These are phyloP conservation scores for Tor tambroides DNA, from an alignment of 2,113 vertebrate species.

Conservation along the genomic window DNA sequence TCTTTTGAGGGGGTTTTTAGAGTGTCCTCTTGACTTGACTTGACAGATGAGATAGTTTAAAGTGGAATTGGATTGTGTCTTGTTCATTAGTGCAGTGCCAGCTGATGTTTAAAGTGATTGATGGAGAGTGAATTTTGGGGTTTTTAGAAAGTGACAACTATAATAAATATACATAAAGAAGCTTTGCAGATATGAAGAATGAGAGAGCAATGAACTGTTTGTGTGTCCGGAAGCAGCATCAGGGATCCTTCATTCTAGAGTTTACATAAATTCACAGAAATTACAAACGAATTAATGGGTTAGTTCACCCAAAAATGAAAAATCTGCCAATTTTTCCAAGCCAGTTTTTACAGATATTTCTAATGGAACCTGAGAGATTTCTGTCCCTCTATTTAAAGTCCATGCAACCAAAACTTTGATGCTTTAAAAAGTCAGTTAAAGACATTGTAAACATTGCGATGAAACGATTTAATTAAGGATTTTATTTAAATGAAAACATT, in stretches of 20 bases:
- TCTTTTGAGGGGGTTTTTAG: slow-evolving; percentile 14
- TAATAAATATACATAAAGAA: slow-evolving; percentile 11
- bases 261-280: background rate
- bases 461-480: background rate
- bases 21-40: slow-evolving; percentile 10
- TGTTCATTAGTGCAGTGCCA: background rate
- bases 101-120: slow-evolving; percentile 23
- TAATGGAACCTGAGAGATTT: background rate
- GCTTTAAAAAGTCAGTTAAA: background rate
- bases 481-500: background rate
- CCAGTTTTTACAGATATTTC: background rate
- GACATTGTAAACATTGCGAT: background rate
- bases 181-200: background rate
- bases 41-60: slow-evolving; percentile 37
- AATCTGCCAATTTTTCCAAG: background rate
- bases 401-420: background rate
- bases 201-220: background rate
- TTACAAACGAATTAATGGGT: background rate
- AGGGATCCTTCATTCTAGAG: no score
- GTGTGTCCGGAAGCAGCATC: background rate
- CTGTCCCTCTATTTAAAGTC: background rate
- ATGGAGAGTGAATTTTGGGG: background rate
- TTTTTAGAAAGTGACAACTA: background rate
- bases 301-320: background rate
- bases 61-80: slow-evolving; percentile 31